phyloP scores from a whole-genome alignment of 2,797 vertebrate species.

The Catharus ustulatus region DNA sequence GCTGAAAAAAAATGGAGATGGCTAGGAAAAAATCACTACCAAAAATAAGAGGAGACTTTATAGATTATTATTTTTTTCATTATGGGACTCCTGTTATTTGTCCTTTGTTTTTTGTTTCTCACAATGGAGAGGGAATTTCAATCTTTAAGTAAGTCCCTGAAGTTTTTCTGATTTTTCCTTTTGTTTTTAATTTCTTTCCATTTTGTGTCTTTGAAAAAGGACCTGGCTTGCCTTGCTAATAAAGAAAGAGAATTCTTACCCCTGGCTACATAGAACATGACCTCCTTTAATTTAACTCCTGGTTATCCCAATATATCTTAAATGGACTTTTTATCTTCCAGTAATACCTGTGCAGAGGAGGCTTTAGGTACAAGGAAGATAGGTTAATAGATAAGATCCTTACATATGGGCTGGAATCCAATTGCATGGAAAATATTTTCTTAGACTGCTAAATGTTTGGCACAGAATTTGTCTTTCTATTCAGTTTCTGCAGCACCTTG shows the following conservation, averaged over 20 bases:
- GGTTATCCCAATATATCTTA: background rate
- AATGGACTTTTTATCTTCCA: background rate
- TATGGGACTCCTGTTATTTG: background rate
- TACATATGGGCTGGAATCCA: background rate
- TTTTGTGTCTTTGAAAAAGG: background rate
- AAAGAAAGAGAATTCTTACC: background rate
- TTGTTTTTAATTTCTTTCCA: too few species aligned
- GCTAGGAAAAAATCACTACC: slow-evolving; percentile 36
- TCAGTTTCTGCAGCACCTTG: background rate
- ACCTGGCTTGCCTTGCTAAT: background rate
- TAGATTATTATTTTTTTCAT: background rate
- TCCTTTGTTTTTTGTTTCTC: background rate
- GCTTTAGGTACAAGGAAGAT: background rate
- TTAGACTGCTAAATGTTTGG: background rate
- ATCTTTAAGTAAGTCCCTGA: background rate
- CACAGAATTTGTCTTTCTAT: background rate
- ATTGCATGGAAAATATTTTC: background rate
- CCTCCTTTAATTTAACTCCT: slow-evolving; percentile 3
- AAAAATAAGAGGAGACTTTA: slow-evolving; percentile 23
- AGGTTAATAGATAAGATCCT: background rate
- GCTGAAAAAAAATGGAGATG: slow-evolving; percentile 21
- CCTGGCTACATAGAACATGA: background rate
- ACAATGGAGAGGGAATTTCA: background rate
- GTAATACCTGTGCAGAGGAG: background rate
- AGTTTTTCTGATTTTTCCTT: background rate